Percentiles rank a stretch among this genome's conserved stretches.
These are phyloP conservation scores for Eumeta japonica DNA, from an alignment of 1,140 invertebrate species.

Conservation along the genomic window DNA sequence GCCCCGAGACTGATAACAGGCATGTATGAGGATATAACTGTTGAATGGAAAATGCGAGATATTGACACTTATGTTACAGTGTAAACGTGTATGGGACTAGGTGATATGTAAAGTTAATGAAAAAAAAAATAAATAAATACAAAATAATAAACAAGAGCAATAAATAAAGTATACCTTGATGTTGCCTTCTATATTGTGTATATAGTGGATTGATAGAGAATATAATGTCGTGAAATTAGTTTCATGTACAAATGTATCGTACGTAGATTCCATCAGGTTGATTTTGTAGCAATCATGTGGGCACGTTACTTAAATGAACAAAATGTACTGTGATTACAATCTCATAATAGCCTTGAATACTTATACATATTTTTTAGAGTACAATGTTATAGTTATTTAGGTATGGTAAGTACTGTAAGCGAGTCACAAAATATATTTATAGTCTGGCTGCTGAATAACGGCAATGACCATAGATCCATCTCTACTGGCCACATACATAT, in stretches of 20 bases:
- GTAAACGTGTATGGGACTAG: too few species aligned
- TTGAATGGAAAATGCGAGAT: too few species aligned
- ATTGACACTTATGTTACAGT: too few species aligned
- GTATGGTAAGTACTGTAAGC: conserved; percentile 48
- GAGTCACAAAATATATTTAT: conserved; percentile 52
- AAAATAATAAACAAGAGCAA: conserved; percentile 52
- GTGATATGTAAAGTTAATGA: conserved; percentile 54
- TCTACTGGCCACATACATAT: too few species aligned
- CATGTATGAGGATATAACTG: too few species aligned
- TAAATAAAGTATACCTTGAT: conserved; percentile 57
- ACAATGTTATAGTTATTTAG: conserved; percentile 58
- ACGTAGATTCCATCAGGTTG: conserved; percentile 33
- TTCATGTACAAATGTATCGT: too few species aligned
- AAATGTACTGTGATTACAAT: conserved; percentile 57
- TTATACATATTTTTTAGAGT: conserved; percentile 59
- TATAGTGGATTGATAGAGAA: conserved; percentile 38
- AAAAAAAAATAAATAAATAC: conserved; percentile 33
- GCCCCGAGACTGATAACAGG: too few species aligned
- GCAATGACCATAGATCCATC: too few species aligned
- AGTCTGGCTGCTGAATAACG: too few species aligned
- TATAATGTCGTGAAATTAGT: too few species aligned
- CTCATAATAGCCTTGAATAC: conserved; percentile 56
- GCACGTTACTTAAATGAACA: conserved; percentile 53
- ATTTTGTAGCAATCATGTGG: conserved; percentile 50
- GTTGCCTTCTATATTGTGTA: conserved; percentile 51